phyloP scores from a whole-genome alignment of 2,888 invertebrate species.

The Pyralis farinalis region DNA sequence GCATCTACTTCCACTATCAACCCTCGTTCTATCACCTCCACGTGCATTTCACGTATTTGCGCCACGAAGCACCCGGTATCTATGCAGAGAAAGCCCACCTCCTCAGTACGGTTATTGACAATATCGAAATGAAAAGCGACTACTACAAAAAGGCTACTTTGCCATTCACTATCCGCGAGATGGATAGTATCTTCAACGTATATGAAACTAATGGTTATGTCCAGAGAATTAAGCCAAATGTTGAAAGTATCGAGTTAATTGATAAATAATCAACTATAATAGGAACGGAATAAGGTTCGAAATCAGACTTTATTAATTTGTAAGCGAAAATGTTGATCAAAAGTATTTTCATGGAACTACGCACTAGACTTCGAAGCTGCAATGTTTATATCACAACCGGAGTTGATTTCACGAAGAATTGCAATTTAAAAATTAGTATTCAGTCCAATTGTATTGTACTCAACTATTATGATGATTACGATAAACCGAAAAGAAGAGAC shows the following conservation, averaged over 20 bases:
- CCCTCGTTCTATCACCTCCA: constrained; percentile 98
- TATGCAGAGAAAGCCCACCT: constrained; percentile 93
- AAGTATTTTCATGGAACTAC: constrained; percentile 80
- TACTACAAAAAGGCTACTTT: constrained; percentile 93
- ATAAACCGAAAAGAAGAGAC: constrained; percentile 44
- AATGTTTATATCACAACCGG: constrained; percentile 80
- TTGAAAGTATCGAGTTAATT: constrained; percentile 37
- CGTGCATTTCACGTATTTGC: constrained; percentile 93
- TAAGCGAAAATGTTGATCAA: constrained; percentile 67
- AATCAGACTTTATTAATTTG: constrained; percentile 20
- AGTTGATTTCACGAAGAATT: constrained; percentile 59
- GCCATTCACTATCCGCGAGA: constrained; percentile 89
- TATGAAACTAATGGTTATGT: constrained; percentile 81
- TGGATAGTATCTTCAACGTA: constrained; percentile 85
- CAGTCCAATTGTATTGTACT: constrained; percentile 66
- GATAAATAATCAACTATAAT: constrained; percentile 44
- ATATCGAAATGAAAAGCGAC: constrained; percentile 89
- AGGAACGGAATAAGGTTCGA: constrained; percentile 25
- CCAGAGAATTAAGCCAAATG: constrained; percentile 56
- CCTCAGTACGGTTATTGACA: constrained; percentile 93
- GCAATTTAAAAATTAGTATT: constrained; percentile 69
- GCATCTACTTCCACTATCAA: constrained; percentile 96
- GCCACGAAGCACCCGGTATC: constrained; percentile 91
- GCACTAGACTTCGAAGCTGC: constrained; percentile 81
- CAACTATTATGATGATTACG: constrained; percentile 52